Evolutionary conservation across 2,113 vertebrate genomes (phyloP).

Genomic region (Pungitius pungitius): DNA sequence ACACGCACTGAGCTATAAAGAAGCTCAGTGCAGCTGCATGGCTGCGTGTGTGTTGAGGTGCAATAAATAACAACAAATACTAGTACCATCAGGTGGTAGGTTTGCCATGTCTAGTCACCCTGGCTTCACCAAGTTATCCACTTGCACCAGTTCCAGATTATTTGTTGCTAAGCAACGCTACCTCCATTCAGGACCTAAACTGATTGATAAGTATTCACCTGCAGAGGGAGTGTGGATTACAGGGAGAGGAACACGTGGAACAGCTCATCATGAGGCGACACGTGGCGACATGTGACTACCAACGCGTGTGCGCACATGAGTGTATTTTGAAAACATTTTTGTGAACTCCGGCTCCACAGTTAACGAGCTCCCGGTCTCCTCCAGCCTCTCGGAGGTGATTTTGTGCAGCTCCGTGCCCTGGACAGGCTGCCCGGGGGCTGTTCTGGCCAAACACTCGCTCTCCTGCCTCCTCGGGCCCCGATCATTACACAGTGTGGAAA

Average conservation of each 20-base stretch:
- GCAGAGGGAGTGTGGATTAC: not conserved
- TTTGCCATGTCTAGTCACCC: not conserved
- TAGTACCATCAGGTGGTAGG: not conserved
- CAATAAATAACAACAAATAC: not conserved
- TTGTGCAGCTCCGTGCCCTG: constrained; percentile 38
- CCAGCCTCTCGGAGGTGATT: constrained; percentile 21
- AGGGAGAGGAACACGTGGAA: not conserved
- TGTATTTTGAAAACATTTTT: not conserved
- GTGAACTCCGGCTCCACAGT: not conserved
- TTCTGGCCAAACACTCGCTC: constrained; percentile 42
- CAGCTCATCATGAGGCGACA: not conserved
- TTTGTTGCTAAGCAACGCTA: not conserved
- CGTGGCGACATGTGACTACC: no score
- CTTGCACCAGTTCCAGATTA: not conserved
- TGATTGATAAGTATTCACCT: not conserved
- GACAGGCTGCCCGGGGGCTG: constrained; percentile 50
- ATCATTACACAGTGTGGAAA: constrained; percentile 29
- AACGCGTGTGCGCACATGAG: not conserved
- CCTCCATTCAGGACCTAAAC: not conserved
- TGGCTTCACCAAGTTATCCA: not conserved
- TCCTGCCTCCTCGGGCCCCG: constrained; percentile 21
- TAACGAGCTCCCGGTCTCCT: not conserved
- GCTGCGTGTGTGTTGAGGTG: not conserved
- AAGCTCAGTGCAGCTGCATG: not conserved
- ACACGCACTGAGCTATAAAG: constrained; percentile 3